Evolutionary conservation across 2,888 invertebrate genomes (phyloP).

Genomic region (Aphrophora alni): DNA sequence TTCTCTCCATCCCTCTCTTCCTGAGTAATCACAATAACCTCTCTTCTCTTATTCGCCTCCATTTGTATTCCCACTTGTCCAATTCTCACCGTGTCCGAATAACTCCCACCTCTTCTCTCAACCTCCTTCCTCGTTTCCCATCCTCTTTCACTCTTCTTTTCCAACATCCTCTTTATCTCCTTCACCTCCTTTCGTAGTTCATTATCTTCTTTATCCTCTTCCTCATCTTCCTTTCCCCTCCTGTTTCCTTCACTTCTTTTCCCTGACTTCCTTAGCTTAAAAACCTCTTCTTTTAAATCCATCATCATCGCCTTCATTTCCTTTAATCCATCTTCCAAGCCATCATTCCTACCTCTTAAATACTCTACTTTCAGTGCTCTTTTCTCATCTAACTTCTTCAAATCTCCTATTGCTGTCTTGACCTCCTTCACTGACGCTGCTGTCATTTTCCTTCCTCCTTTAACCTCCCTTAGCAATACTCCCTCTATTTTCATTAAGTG

Average conservation of each 20-base stretch:
- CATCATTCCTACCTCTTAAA: too few species aligned
- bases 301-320: neutral
- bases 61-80: neutral
- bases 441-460: too few species aligned
- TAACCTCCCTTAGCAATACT: neutral
- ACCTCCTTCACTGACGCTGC: neutral
- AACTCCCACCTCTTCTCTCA: neutral
- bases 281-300: neutral
- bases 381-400: neutral
- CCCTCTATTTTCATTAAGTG: too few species aligned
- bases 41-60: neutral
- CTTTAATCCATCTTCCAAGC: too few species aligned
- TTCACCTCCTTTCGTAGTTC: neutral
- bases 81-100: neutral
- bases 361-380: too few species aligned
- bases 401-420: neutral
- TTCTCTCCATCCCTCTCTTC: too few species aligned
- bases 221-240: too few species aligned
- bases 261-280: neutral
- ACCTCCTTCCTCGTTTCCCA: neutral
- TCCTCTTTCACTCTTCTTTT: neutral
- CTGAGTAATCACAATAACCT: neutral
- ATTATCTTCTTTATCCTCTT: neutral
- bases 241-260: neutral
- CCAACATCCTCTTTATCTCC: neutral